phyloP scores from a whole-genome alignment of 2,888 invertebrate species.

The Tuta absoluta region DNA sequence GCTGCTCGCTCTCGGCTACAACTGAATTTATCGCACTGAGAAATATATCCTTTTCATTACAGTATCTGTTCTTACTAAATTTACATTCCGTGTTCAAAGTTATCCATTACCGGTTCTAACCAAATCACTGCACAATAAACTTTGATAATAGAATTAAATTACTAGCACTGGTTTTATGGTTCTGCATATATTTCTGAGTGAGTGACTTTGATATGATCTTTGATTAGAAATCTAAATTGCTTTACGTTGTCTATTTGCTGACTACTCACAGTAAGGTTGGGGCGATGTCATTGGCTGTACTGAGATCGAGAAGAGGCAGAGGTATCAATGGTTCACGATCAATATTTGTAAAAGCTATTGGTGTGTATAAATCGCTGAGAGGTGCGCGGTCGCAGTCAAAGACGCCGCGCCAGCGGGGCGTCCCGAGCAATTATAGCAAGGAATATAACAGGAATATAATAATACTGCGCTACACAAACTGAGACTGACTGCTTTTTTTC shows the following conservation, averaged over 20 bases:
- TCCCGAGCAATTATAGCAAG: conserved; percentile 68
- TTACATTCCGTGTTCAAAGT: conserved; percentile 17
- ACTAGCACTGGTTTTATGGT: conserved; percentile 3
- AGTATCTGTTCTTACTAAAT: conserved; percentile 13
- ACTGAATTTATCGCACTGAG: conserved; percentile 44
- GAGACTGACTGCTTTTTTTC: neutral
- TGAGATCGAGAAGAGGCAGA: conserved; percentile 19
- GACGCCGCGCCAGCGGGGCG: conserved; percentile 67
- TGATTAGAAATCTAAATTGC: conserved; percentile 14
- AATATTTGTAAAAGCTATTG: conserved; percentile 65
- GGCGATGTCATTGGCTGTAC: conserved; percentile 18
- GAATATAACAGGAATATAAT: conserved; percentile 22
- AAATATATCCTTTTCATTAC: conserved; percentile 24
- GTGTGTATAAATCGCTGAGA: conserved; percentile 45
- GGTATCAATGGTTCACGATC: conserved; percentile 39
- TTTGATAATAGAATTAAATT: conserved; percentile 20
- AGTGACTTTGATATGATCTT: conserved; percentile 6
- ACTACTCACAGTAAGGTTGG: conserved; percentile 19
- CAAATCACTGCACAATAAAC: conserved; percentile 17
- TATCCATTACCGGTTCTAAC: conserved; percentile 17
- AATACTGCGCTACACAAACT: conserved; percentile 5
- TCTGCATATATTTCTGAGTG: conserved; percentile 10
- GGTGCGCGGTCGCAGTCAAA: conserved; percentile 59
- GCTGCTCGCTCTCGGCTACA: conserved; percentile 48
- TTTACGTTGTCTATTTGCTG: neutral